Evolutionary conservation across 2,113 vertebrate genomes (phyloP).

Genomic region (Cynoglossus semilaevis): DNA sequence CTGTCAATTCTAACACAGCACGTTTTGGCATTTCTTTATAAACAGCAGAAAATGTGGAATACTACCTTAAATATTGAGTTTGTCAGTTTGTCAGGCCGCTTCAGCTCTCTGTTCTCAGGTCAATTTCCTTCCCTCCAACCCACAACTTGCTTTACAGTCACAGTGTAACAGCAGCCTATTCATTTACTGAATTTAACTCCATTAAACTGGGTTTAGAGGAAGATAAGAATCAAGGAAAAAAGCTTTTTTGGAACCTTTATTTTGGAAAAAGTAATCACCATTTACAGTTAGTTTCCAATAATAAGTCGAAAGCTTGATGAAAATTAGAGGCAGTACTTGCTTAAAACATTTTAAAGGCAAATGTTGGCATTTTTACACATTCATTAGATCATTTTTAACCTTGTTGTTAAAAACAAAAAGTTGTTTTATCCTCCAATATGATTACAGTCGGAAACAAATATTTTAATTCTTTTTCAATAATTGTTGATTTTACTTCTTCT

Average conservation of each 20-base stretch:
- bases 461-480: no score
- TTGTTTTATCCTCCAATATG: no score
- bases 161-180: not conserved
- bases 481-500: no score
- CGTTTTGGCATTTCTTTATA: no score
- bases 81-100: not conserved
- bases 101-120: not conserved
- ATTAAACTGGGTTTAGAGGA: slow-evolving; percentile 3
- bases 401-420: no score
- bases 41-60: no score
- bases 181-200: slow-evolving; percentile 27
- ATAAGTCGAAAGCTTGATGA: not conserved
- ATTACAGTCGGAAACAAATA: no score
- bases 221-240: slow-evolving; percentile 22
- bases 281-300: slow-evolving; percentile 5
- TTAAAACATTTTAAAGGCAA: not conserved
- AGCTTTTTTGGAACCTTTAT: slow-evolving; percentile 18
- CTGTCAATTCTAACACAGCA: no score
- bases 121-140: not conserved
- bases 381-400: no score
- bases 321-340: not conserved
- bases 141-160: not conserved
- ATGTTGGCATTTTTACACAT: no score
- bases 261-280: slow-evolving; percentile 23
- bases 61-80: not conserved